Conservation (phyloP, 2,797 vertebrate genomes). For the Peromyscus attwateri region DNA sequence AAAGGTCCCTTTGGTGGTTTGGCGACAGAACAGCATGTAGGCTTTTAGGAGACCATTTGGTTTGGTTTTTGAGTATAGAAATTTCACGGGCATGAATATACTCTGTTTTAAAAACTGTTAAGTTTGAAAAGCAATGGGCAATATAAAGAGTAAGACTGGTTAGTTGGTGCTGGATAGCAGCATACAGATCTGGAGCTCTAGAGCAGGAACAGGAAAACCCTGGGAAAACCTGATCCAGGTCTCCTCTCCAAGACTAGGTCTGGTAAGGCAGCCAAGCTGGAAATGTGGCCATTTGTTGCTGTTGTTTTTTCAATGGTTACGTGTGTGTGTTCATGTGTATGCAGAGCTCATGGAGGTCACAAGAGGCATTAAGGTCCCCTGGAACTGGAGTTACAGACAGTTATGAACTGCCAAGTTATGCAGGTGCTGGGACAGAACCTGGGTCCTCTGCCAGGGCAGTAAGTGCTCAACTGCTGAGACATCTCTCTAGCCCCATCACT, state of each 20-base stretch:
- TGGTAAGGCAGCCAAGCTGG: not conserved
- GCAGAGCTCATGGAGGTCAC: not conserved
- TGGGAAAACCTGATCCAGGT: not conserved
- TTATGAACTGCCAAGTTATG: not conserved
- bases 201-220: not conserved
- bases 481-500: not conserved
- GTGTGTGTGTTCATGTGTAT: not conserved
- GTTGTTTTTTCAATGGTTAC: not conserved
- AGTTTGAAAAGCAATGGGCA: not conserved
- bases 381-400: not conserved
- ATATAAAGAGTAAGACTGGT: not conserved
- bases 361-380: not conserved
- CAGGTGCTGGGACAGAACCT: too few relatives aligned
- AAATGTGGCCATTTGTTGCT: not conserved
- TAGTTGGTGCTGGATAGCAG: not conserved
- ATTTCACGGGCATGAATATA: not conserved
- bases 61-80: not conserved
- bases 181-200: not conserved
- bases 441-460: not conserved
- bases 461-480: not conserved
- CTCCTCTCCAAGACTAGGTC: not conserved
- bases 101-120: not conserved
- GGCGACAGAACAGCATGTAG: not conserved
- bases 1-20: not conserved
- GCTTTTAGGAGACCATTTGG: not conserved